A percentile compares a stretch with the other conserved stretches of the same genome.
Evolutionary conservation across 37 sponge, comb jelly and placozoan genomes (phyloP).

Genomic region (Hormiphora californensis): DNA sequence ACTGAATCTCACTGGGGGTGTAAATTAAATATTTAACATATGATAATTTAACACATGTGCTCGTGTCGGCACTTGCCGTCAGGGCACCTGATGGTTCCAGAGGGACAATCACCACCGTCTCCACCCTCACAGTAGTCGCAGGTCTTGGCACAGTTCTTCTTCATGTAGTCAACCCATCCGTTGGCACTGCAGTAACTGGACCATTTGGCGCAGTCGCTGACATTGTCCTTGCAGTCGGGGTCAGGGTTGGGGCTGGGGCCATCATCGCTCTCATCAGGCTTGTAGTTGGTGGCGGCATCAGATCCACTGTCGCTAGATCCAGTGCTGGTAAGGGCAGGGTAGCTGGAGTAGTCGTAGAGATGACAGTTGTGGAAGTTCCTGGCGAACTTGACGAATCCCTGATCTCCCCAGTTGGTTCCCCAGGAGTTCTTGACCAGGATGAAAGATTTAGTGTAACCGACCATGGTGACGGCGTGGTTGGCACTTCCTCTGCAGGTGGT

Average conservation of each 20-base stretch:
- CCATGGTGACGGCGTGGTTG: neutral
- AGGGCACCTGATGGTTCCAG: neutral
- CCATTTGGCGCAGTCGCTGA: neutral
- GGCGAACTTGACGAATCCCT: conserved; percentile 3
- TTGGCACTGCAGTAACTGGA: neutral
- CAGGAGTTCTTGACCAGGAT: conserved; percentile 48
- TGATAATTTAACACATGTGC: conserved; percentile 44
- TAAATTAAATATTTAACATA: too few species aligned
- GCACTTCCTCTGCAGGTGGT: neutral
- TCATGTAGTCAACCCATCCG: neutral
- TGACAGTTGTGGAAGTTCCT: neutral
- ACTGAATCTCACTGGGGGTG: too few species aligned
- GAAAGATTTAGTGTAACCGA: neutral
- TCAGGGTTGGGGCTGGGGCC: neutral
- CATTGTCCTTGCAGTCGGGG: conserved; percentile 1
- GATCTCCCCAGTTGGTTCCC: conserved; percentile 24
- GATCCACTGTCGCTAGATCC: neutral
- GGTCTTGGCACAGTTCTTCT: conserved; percentile 24
- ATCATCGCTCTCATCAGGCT: neutral
- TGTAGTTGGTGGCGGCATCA: conserved; percentile 8
- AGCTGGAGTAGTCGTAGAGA: neutral
- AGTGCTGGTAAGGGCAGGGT: neutral
- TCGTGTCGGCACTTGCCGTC: conserved; percentile 14
- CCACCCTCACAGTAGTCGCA: conserved; percentile 11
- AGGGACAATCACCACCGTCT: neutral